phyloP scores from a whole-genome alignment of 2,113 vertebrate genomes.

The Proteles cristata region DNA sequence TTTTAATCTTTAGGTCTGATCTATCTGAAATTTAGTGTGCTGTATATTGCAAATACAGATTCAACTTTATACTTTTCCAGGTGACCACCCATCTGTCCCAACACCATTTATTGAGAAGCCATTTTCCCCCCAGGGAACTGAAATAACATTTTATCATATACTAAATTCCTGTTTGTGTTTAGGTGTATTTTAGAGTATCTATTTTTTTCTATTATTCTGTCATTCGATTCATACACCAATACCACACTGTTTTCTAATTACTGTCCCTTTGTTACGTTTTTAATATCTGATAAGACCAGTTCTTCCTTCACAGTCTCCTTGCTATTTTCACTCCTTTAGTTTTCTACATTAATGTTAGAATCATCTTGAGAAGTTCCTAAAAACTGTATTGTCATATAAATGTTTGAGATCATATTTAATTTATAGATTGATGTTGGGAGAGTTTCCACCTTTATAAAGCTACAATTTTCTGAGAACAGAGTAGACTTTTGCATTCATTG shows the following conservation, averaged over 20 bases:
- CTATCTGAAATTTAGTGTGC: background rate
- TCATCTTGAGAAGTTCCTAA: background rate
- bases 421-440: background rate
- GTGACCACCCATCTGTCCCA: background rate
- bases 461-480: background rate
- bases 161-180: background rate
- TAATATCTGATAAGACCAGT: background rate
- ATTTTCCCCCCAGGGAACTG: background rate
- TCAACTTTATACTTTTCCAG: background rate
- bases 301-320: background rate
- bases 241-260: slow-evolving; percentile 17
- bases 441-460: slow-evolving; percentile 10
- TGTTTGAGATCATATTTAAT: background rate
- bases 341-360: background rate
- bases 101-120: background rate
- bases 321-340: background rate
- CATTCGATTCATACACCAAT: background rate
- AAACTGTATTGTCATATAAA: background rate
- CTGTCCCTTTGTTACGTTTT: background rate
- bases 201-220: background rate
- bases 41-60: background rate
- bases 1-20: slow-evolving; percentile 2
- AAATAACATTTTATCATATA: background rate
- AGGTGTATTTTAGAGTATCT: background rate
- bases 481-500: background rate